A percentile compares a stretch with the other conserved stretches of the same genome.
Conservation (phyloP, 2,113 vertebrate species). For the Pluvialis apricaria region DNA sequence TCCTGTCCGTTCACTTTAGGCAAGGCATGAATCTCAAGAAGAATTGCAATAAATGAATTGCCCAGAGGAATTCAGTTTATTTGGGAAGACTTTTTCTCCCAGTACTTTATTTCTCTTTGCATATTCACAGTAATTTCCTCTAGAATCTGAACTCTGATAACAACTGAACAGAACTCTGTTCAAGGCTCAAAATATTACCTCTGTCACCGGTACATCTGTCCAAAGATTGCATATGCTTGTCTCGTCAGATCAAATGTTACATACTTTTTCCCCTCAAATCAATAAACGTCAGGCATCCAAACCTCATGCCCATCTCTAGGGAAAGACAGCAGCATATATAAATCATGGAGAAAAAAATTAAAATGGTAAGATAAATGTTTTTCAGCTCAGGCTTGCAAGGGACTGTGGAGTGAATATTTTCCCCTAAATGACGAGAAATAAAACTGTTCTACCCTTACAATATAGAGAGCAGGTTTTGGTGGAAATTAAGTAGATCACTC, state of each 20-base stretch:
- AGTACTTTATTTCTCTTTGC: neutral
- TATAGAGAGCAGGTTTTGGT: neutral
- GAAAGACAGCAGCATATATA: neutral
- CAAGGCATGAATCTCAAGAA: neutral
- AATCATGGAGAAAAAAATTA: neutral
- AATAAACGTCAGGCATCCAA: neutral
- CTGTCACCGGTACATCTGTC: neutral
- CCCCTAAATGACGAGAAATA: neutral
- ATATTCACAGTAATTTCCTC: neutral
- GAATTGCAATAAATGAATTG: neutral
- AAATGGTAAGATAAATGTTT: neutral
- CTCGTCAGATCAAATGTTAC: conserved; percentile 8
- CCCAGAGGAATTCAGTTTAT: neutral
- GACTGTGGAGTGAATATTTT: neutral
- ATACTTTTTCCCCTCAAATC: neutral
- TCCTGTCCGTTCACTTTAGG: neutral
- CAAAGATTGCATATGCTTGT: neutral
- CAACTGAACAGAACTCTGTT: neutral
- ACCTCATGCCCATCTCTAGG: neutral
- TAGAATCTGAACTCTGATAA: neutral
- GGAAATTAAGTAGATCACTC: conserved; percentile 28
- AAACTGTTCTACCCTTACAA: neutral
- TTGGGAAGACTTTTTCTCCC: neutral
- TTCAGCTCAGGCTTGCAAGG: neutral
- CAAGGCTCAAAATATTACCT: neutral